Evolutionary conservation across 2,113 vertebrate species (phyloP).

Genomic region (Apistogramma diplotaenia): DNA sequence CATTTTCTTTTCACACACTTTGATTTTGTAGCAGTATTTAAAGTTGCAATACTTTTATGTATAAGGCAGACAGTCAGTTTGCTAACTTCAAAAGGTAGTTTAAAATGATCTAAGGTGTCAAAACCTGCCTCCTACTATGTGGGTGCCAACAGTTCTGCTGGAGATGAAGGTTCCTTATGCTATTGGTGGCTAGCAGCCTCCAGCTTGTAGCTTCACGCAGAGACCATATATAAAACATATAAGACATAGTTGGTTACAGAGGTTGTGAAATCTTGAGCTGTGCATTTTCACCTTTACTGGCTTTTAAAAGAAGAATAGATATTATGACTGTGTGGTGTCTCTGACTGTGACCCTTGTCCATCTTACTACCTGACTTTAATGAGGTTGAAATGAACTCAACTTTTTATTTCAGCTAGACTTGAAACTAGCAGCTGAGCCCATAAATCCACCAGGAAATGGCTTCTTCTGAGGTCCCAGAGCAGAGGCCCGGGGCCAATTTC

Average conservation of each 20-base stretch:
- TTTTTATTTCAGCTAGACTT: not conserved
- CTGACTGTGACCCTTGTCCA: not conserved
- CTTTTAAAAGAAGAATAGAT: not conserved
- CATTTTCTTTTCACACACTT: not conserved
- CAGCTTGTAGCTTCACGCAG: not conserved
- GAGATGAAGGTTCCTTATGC: not conserved
- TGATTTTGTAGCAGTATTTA: not conserved
- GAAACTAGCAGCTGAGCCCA: not conserved
- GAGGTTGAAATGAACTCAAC: not conserved
- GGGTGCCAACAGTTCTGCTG: not conserved
- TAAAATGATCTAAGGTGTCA: not conserved
- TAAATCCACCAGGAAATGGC: rapidly evolving
- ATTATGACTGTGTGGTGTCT: not conserved
- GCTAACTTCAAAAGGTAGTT: not conserved
- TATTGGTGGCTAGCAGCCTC: not conserved
- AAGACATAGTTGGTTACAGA: not conserved
- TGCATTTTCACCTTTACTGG: not conserved
- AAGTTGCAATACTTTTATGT: not conserved
- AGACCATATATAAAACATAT: not conserved
- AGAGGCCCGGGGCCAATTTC: not conserved
- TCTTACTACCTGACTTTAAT: not conserved
- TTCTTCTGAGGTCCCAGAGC: not conserved
- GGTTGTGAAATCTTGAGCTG: not conserved
- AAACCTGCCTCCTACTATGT: not conserved
- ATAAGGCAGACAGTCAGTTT: not conserved